phyloP scores from a whole-genome alignment of 2,888 invertebrate species.

The Andrena haemorrhoa region DNA sequence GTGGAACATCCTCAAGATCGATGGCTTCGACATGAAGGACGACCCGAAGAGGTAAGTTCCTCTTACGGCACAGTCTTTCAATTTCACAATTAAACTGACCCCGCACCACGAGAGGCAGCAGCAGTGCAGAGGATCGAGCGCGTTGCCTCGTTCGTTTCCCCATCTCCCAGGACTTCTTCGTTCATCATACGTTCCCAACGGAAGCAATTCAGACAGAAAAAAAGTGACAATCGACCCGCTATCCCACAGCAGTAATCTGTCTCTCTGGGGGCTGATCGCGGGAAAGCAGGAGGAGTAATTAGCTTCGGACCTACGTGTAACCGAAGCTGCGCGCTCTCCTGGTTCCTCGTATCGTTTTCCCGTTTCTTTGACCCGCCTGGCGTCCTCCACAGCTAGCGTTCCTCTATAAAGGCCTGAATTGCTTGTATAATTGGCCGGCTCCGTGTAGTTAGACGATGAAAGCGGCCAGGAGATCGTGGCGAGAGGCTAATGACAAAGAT shows the following conservation, averaged over 20 bases:
- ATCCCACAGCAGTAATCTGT: not conserved
- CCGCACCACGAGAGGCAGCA: not conserved
- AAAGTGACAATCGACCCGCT: conserved; percentile 11
- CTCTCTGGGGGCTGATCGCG: not conserved
- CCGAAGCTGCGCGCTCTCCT: not conserved
- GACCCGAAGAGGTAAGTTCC: conserved; percentile 91
- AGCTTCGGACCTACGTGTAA: conserved; percentile 16
- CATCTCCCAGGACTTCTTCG: not conserved
- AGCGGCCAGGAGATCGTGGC: conserved; percentile 14
- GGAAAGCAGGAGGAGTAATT: conserved; percentile 36
- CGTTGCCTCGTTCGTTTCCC: not conserved
- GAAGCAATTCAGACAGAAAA: not conserved
- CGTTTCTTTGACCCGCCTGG: conserved; percentile 38
- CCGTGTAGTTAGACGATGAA: conserved; percentile 50
- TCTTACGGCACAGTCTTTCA: not conserved
- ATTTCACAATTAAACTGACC: no score
- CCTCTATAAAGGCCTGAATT: conserved; percentile 74
- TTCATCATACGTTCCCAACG: not conserved
- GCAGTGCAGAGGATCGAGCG: not conserved
- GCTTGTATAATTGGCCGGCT: conserved; percentile 76
- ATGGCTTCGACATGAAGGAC: conserved; percentile 92
- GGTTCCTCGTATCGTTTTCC: conserved; percentile 41
- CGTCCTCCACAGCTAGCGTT: conserved; percentile 38
- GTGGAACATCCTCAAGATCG: conserved; percentile 94
- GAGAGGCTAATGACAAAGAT: conserved; percentile 50